Evolutionary conservation across 2,797 vertebrate species (phyloP).

Genomic region (Parambassis ranga): DNA sequence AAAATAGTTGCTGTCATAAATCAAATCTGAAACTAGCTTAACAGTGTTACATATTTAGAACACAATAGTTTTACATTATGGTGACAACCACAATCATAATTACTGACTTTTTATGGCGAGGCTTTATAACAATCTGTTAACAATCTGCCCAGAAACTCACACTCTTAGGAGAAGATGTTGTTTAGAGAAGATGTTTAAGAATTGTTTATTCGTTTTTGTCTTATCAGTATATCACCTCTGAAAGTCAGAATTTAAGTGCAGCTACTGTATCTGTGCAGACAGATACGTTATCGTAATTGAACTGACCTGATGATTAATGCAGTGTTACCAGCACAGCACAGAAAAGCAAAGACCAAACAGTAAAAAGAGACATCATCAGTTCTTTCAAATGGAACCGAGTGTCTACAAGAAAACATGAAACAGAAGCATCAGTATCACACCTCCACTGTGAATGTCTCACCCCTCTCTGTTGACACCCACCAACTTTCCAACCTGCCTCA

Average conservation of each 20-base stretch:
- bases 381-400: background rate
- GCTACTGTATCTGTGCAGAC: background rate
- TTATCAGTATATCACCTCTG: too few species aligned
- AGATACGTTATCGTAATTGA: background rate
- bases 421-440: constrained; percentile 43
- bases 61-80: constrained; percentile 9
- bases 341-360: background rate
- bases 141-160: background rate
- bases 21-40: background rate
- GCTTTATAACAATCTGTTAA: constrained; percentile 12
- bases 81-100: background rate
- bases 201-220: too few species aligned
- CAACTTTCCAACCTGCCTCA: constrained; percentile 24
- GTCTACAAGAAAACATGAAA: background rate
- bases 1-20: background rate
- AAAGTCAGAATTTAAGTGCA: background rate
- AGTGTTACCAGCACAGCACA: background rate
- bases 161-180: background rate
- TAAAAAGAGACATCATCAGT: background rate
- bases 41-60: background rate
- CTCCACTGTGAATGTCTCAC: constrained; percentile 65
- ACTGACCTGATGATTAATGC: constrained; percentile 2
- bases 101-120: background rate
- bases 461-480: constrained; percentile 31
- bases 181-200: background rate